Evolutionary conservation across 2,888 invertebrate species (phyloP).

Genomic region (Tinea pellionella): DNA sequence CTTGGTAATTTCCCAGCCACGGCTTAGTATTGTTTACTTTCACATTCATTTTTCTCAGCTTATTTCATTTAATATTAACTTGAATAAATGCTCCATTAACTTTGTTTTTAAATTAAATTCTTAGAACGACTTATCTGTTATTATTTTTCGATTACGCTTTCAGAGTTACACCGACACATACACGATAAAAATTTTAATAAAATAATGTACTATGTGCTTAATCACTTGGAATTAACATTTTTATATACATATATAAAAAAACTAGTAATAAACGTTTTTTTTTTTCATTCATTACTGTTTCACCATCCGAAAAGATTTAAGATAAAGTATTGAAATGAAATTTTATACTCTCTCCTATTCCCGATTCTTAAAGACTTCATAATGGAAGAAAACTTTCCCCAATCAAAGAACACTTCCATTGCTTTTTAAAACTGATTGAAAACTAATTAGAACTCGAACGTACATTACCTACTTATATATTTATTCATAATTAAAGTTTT

Average conservation of each 20-base stretch:
- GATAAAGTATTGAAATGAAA: conserved; percentile 39
- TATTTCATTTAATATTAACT: conserved; percentile 2
- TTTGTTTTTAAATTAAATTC: not conserved
- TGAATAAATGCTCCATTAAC: not conserved
- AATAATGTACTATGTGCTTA: no score
- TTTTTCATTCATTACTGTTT: not conserved
- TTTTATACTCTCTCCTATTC: conserved; percentile 27
- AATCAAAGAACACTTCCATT: conserved; percentile 6
- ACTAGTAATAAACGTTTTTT: not conserved
- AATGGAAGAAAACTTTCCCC: conserved; percentile 24
- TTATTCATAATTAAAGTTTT: no score
- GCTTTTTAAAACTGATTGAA: conserved; percentile 9
- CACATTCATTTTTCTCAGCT: conserved; percentile 1
- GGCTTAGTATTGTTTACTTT: conserved; percentile 40
- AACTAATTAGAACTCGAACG: not conserved
- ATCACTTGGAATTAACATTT: no score
- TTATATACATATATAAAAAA: no score
- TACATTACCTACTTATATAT: no score
- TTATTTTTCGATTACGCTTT: no score
- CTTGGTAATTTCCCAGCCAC: conserved; percentile 50
- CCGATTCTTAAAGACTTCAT: conserved; percentile 36
- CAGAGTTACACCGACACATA: no score
- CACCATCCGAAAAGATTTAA: not conserved
- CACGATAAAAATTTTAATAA: no score
- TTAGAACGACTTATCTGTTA: not conserved